These are phyloP conservation scores for Adelosebastes latens DNA, from an alignment of 2,797 vertebrate species.

Conservation along the genomic window DNA sequence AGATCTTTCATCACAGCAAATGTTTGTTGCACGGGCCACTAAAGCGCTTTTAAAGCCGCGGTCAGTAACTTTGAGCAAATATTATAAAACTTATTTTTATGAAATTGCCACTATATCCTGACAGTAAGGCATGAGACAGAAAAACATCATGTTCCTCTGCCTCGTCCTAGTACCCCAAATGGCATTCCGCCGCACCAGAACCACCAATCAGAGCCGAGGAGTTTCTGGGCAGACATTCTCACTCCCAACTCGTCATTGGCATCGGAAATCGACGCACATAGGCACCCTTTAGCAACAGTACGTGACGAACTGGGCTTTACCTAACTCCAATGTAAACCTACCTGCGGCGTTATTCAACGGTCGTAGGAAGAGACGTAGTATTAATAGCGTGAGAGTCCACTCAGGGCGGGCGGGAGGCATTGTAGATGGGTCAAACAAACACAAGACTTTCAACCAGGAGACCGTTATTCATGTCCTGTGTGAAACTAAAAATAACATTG, in stretches of 20 bases:
- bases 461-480: too few relatives aligned
- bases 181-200: neutral
- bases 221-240: neutral
- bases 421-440: too few relatives aligned
- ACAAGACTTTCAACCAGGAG: too few relatives aligned
- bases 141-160: neutral
- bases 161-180: neutral
- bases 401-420: too few relatives aligned
- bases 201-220: neutral
- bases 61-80: neutral
- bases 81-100: neutral
- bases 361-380: neutral
- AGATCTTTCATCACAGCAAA: conserved; percentile 40
- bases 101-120: neutral
- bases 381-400: neutral
- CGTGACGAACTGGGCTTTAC: too few relatives aligned
- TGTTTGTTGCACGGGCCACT: conserved; percentile 5
- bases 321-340: too few relatives aligned
- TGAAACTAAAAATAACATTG: too few relatives aligned
- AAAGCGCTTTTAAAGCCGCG: neutral
- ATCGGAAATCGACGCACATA: too few relatives aligned
- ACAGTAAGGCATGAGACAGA: neutral
- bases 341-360: too few relatives aligned
- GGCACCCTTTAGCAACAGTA: too few relatives aligned
- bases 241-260: neutral